A percentile compares a stretch with the other conserved stretches of the same genome.
These are phyloP conservation scores for Cerastoderma edule DNA, from an alignment of 2,888 invertebrate genomes.

Conservation along the genomic window DNA sequence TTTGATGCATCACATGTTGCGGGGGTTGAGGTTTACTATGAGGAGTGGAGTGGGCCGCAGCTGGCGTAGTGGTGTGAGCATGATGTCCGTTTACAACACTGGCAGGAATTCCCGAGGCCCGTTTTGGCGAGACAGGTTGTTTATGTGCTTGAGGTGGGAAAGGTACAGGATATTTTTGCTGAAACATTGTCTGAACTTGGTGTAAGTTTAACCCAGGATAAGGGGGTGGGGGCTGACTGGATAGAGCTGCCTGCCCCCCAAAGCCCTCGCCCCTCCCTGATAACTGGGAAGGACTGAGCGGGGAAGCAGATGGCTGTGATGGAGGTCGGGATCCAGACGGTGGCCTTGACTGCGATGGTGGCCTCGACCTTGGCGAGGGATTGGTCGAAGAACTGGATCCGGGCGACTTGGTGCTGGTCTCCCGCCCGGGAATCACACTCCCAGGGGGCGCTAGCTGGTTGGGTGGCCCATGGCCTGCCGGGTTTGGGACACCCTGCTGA, in stretches of 20 bases:
- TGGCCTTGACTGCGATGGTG: constrained; percentile 48
- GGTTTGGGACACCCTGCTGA: not conserved
- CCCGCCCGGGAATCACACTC: constrained; percentile 12
- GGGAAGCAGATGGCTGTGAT: constrained; percentile 50
- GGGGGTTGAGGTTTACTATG: not conserved
- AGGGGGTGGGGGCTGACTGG: constrained; percentile 4
- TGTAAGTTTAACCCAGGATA: constrained; percentile 27
- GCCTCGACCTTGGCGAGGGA: constrained; percentile 50
- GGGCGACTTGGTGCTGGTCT: constrained; percentile 35
- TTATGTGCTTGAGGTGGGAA: constrained; percentile 19
- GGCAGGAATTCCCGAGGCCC: not conserved
- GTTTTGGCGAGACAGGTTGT: constrained; percentile 13
- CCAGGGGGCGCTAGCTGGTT: constrained; percentile 30
- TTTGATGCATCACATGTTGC: not conserved
- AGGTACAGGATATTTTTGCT: constrained; percentile 10
- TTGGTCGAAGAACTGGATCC: constrained; percentile 43
- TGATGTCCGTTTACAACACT: not conserved
- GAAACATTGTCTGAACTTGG: constrained; percentile 29
- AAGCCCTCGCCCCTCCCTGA: constrained; percentile 1
- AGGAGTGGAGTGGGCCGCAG: not conserved
- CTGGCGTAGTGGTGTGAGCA: not conserved
- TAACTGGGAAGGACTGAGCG: constrained; percentile 25
- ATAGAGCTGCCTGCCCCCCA: not conserved
- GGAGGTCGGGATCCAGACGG: constrained; percentile 52
- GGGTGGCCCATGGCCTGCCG: constrained; percentile 26